Percentiles rank a stretch among this genome's conserved stretches.
phyloP scores from a whole-genome alignment of 2,113 vertebrate genomes.

The Ptyas mucosa region DNA sequence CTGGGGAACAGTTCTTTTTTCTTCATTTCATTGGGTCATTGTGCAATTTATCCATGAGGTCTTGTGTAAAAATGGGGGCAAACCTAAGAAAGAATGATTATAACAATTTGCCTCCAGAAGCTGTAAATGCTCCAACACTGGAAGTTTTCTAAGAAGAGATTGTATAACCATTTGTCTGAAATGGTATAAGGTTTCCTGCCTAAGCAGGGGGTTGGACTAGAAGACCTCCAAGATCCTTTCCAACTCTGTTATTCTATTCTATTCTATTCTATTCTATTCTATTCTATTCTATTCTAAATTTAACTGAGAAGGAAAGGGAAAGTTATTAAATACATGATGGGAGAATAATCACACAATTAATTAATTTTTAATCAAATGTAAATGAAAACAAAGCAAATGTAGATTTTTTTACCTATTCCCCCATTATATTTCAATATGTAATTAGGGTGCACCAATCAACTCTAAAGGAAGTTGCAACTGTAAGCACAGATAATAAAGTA shows the following conservation, averaged over 20 bases:
- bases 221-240: too few relatives aligned
- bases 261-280: too few relatives aligned
- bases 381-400: not conserved
- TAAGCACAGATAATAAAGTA: not conserved
- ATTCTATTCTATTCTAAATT: not conserved
- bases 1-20: not conserved
- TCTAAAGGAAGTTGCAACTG: not conserved
- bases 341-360: not conserved
- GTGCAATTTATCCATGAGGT: not conserved
- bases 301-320: not conserved
- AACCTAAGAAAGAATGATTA: not conserved
- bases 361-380: not conserved
- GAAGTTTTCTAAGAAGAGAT: too few relatives aligned
- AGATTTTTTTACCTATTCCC: not conserved
- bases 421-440: not conserved
- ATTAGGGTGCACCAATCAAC: not conserved
- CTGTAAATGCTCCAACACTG: too few relatives aligned
- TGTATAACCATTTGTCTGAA: too few relatives aligned
- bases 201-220: too few relatives aligned
- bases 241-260: too few relatives aligned
- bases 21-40: not conserved
- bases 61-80: not conserved
- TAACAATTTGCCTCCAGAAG: too few relatives aligned
- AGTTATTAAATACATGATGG: not conserved
- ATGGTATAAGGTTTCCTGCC: too few relatives aligned